Percentiles rank a stretch among this genome's conserved stretches.
phyloP scores from a whole-genome alignment of 2,888 invertebrate genomes.

The Altica lythri region DNA sequence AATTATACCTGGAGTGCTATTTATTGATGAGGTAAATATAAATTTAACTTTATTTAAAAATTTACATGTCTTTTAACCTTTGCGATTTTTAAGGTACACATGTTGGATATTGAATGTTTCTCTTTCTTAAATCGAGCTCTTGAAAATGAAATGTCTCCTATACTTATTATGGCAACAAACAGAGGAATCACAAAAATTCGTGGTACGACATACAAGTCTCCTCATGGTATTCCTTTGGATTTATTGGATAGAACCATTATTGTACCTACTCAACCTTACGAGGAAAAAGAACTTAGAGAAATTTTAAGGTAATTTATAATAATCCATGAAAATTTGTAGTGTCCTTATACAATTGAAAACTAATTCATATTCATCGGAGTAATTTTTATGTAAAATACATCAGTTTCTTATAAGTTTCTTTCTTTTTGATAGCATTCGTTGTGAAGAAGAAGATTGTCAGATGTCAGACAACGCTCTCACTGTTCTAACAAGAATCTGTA shows the following conservation, averaged over 20 bases:
- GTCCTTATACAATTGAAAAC: too few relatives aligned
- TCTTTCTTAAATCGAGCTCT: slow-evolving; percentile 96
- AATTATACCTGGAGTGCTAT: slow-evolving; percentile 96
- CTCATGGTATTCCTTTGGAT: slow-evolving; percentile 98
- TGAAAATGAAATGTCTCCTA: slow-evolving; percentile 96
- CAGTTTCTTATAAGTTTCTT: slow-evolving; percentile 10
- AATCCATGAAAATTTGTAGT: too few relatives aligned
- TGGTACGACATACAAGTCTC: slow-evolving; percentile 80
- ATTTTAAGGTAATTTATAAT: slow-evolving; percentile 69
- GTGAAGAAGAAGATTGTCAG: slow-evolving; percentile 97
- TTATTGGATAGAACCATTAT: slow-evolving; percentile 94
- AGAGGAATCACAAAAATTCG: slow-evolving; percentile 92
- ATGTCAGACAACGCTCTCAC: slow-evolving; percentile 89
- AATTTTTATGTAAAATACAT: too few relatives aligned
- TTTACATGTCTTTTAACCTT: slow-evolving; percentile 12
- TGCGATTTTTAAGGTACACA: slow-evolving; percentile 71
- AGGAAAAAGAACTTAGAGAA: slow-evolving; percentile 85
- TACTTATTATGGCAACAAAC: slow-evolving; percentile 99
- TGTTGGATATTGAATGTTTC: slow-evolving; percentile 99
- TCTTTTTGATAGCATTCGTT: slow-evolving; percentile 67
- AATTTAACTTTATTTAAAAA: neutral
- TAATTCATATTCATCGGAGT: too few relatives aligned
- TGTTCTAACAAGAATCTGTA: slow-evolving; percentile 89
- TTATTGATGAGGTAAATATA: slow-evolving; percentile 83
- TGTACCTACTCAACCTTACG: slow-evolving; percentile 87